Conservation (phyloP, 2,797 vertebrate genomes). For the Catharus ustulatus region DNA sequence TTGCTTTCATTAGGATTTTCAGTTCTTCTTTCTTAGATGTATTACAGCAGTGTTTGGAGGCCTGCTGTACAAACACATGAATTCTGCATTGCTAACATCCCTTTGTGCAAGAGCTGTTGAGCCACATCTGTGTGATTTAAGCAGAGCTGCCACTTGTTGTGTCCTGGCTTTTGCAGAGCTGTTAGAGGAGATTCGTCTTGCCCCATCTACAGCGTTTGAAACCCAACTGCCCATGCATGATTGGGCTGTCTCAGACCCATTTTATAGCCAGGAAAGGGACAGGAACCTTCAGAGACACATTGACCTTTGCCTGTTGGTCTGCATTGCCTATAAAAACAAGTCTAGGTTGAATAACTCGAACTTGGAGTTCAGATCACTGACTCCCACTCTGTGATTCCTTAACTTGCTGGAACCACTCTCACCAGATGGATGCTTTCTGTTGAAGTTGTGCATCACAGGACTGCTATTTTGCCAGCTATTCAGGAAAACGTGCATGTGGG, state of each 20-base stretch:
- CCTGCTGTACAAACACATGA: slow-evolving; percentile 37
- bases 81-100: neutral
- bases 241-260: neutral
- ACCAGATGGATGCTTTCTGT: neutral
- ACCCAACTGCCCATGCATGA: neutral
- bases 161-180: neutral
- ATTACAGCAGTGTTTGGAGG: slow-evolving; percentile 34
- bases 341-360: neutral
- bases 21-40: slow-evolving; percentile 44
- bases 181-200: neutral
- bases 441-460: neutral
- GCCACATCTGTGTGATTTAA: neutral
- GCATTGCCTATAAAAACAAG: neutral
- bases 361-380: neutral
- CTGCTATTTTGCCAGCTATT: neutral
- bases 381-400: neutral
- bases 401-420: neutral
- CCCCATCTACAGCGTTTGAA: accelerated
- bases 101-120: neutral
- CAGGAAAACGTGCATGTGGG: neutral
- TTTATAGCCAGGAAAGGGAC: neutral
- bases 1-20: slow-evolving; percentile 59
- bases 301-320: neutral
- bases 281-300: neutral
- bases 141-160: neutral